phyloP scores from a whole-genome alignment of 2,797 vertebrate species.

The Pogoniulus pusillus region DNA sequence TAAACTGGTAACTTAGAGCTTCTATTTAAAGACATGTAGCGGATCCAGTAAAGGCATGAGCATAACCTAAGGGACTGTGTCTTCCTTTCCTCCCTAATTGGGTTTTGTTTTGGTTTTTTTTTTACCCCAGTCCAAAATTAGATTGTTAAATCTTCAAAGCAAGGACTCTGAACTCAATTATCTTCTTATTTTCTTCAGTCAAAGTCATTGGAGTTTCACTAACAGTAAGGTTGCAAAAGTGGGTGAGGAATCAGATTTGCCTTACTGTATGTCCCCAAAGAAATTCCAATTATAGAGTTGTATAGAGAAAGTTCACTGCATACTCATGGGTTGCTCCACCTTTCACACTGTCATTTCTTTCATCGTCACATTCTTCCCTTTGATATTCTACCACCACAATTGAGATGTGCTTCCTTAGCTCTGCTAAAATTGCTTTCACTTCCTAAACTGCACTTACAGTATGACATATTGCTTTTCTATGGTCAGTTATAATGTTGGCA shows the following conservation, averaged over 20 bases:
- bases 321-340: not conserved
- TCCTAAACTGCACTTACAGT: not conserved
- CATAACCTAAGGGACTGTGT: conserved; percentile 36
- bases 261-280: not conserved
- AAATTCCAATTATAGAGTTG: not conserved
- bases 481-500: not conserved
- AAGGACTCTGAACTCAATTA: conserved; percentile 54
- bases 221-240: not conserved
- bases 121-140: conserved; percentile 36
- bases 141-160: conserved; percentile 48
- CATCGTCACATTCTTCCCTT: not conserved
- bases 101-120: conserved; percentile 48
- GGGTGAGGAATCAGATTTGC: not conserved
- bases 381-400: not conserved
- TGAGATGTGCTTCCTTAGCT: not conserved
- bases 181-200: conserved; percentile 29
- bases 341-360: not conserved
- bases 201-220: conserved; percentile 26
- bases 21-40: not conserved
- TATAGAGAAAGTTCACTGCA: not conserved
- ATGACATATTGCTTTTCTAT: not conserved
- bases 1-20: conserved; percentile 17
- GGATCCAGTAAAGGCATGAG: not conserved
- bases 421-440: not conserved
- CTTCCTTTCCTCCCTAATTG: conserved; percentile 44